Evolutionary conservation across 1,140 invertebrate genomes (phyloP), one percentile per base, ranked within the genome.

Genomic region (Ptiloglossa arizonensis): DNA sequence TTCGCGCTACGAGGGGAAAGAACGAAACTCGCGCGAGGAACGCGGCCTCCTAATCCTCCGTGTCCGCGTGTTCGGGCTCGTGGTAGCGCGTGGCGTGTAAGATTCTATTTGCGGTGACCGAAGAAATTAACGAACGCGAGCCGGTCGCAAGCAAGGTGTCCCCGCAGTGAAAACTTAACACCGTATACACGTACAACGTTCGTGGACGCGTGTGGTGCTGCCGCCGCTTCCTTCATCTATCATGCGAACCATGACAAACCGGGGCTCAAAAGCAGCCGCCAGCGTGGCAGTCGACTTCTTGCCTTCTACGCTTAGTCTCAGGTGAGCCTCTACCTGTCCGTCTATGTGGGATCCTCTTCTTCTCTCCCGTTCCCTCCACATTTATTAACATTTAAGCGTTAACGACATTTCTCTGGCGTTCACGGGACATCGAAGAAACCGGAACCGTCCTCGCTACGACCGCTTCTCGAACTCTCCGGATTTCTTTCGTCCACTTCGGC

Each of bases 191-290:
- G 66, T 19, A 81, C 71, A 68, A n/a, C n/a, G 0, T 9, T 57
- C 27, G 68, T 19, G 50, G 63, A 74, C n/a, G 44, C 32, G 73
- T 50, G 73, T 76, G 56, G 73, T 69, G 54, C 54, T 54, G 71
- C 48, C 66, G 69, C 75, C 66, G 82, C 83, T 89, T 90, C 87
- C 86, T 91, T 79, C 91, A 92, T 92, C 90, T 92, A 91, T 92
- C 91, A 92, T 89, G 82, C 89, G 89, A 89, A 89, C 89, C 91
- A 92, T 92, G 91, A 91, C 91, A 92, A 92, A 92, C 91, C 86
- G 83, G 89, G 83, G 86, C 90, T 92, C 91, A 92, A 92, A 90
- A 90, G 88, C 88, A 82, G 88, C 87, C 90, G 87, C 89, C 86
- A 78, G 82, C 82, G 57, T 80, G 66, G 67, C 79, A 73, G 68